Base-by-base conservation (phyloP, 2,888 invertebrate genomes). In the Dasysyrphus albostriatus region DNA sequence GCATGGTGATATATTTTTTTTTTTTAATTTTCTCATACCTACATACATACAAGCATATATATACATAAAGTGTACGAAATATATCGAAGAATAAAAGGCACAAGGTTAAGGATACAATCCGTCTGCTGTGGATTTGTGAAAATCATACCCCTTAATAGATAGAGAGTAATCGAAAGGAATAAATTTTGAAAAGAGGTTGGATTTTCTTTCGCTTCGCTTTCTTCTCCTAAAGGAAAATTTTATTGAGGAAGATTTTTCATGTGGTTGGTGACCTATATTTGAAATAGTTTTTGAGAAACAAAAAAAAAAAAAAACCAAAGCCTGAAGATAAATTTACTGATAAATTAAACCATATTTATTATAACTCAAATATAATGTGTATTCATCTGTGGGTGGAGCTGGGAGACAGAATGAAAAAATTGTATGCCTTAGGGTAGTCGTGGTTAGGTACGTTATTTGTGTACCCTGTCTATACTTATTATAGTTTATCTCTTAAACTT, bases 91-190 rank as follows among this genome's bases (percentile, higher is more conserved):
- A 39, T 54, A 54, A 51, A 69, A 69, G 54, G 67, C 69, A 54
- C 54, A 54, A 69, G 69, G 69, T 69, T 69, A 54, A 69, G 24
- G 69, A 69, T 69, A 69, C 69, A 69, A 69, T 69, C 54, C 54
- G 51, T 69, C 69, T 51, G 39, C 39, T 39, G 39, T 12, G 54
- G 69, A 69, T 69, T 69, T 24, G 69, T 54, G 54, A 69, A 69
- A 69, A 69, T 69, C 54, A 69, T 69, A 69, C 54, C 39, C 69
- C 37, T 69, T 29, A 54, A 37, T 39, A 54, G 51, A 54, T 54
- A 54, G 37, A 69, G 49, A 51, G 51, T 69, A 54, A 69, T 69
- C 69, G 54, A 69, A 69, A 54, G 69, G 69, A 54, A 69, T 69
- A 54, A 39, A 69, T 69, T 69, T 54, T n/a, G 29, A 49, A 67